Evolutionary conservation across 2,888 invertebrate species (phyloP).

Genomic region (Eueremaeus valkanovi): DNA sequence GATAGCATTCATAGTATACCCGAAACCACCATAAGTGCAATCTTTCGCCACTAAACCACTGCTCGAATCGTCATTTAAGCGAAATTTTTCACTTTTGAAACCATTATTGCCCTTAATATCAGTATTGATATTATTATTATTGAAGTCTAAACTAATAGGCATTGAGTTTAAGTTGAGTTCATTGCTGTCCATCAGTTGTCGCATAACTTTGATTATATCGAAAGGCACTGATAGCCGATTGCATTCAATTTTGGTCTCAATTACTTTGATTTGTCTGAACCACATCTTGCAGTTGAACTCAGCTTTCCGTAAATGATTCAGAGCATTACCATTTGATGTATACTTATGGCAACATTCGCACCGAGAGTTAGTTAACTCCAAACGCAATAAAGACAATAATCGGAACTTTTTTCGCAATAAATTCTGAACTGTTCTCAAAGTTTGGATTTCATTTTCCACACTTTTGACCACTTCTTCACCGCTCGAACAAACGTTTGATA

Average conservation of each 20-base stretch:
- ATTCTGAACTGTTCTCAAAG: background rate
- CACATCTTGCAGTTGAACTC: slow-evolving; percentile 27
- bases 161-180: background rate
- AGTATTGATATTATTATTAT: slow-evolving; percentile 5
- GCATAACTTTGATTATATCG: background rate
- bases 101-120: background rate
- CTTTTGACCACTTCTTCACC: slow-evolving; percentile 15
- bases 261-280: slow-evolving; percentile 20
- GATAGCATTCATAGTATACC: too few relatives aligned
- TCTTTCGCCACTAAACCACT: background rate
- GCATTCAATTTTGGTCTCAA: slow-evolving; percentile 5
- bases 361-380: background rate
- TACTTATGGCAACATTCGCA: slow-evolving; percentile 10
- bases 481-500: background rate
- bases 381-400: background rate
- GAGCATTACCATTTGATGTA: background rate
- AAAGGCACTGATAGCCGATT: slow-evolving; percentile 3
- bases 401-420: slow-evolving; percentile 11
- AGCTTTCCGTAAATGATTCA: background rate
- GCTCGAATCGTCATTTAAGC: background rate
- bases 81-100: slow-evolving; percentile 12
- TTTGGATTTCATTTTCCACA: slow-evolving; percentile 1
- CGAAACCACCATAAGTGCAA: background rate
- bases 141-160: background rate
- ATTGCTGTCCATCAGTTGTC: slow-evolving; percentile 8